phyloP scores from a whole-genome alignment of 2,797 vertebrate species.

The Rhincodon typus region DNA sequence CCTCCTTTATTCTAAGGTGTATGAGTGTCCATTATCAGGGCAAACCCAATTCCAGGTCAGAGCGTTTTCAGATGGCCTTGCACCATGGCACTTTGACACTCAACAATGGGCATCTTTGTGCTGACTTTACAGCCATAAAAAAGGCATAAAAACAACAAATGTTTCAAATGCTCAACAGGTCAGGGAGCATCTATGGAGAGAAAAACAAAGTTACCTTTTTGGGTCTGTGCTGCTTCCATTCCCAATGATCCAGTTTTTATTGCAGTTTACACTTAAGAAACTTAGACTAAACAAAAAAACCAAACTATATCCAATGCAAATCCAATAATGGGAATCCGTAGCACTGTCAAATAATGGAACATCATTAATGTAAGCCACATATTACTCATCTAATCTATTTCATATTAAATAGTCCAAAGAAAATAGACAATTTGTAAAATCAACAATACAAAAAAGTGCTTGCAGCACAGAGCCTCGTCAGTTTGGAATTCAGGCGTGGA shows the following conservation, averaged over 20 bases:
- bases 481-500: background rate
- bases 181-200: no score
- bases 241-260: background rate
- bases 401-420: background rate
- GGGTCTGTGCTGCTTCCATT: no score
- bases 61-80: background rate
- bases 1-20: no score
- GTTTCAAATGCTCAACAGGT: no score
- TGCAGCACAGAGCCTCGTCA: background rate
- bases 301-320: background rate
- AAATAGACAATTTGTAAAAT: background rate
- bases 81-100: background rate
- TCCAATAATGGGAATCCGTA: background rate
- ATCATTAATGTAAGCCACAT: background rate
- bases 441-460: background rate
- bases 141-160: background rate
- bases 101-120: background rate
- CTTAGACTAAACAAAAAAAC: background rate
- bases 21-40: background rate
- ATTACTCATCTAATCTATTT: background rate
- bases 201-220: no score
- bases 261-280: background rate
- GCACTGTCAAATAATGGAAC: background rate
- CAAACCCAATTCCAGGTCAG: background rate
- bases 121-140: background rate